Evolutionary conservation across 2,888 invertebrate genomes (phyloP).

Genomic region (Sarcophaga carnaria): DNA sequence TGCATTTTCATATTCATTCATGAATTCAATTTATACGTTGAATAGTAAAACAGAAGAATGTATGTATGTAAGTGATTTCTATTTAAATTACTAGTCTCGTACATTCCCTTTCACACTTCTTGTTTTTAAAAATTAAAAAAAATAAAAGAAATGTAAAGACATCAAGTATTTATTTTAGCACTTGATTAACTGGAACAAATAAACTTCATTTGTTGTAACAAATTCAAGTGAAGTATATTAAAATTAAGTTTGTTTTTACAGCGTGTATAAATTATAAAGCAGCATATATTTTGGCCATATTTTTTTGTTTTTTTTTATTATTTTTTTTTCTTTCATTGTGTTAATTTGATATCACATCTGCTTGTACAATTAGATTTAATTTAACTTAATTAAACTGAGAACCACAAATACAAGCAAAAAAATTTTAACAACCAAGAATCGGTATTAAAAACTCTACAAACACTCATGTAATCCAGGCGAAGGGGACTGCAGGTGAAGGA

Average conservation of each 20-base stretch:
- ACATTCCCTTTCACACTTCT: too few relatives aligned
- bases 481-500: not conserved
- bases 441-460: slow-evolving; percentile 16
- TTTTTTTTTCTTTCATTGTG: not conserved
- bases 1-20: too few relatives aligned
- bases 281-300: slow-evolving; percentile 8
- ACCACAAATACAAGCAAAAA: slow-evolving; percentile 60
- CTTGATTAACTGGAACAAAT: not conserved
- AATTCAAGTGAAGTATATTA: not conserved
- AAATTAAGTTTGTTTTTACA: slow-evolving; percentile 29
- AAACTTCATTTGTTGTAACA: not conserved
- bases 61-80: too few relatives aligned
- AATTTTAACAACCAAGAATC: slow-evolving; percentile 32
- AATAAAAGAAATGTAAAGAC: too few relatives aligned
- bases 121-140: too few relatives aligned
- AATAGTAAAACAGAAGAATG: too few relatives aligned
- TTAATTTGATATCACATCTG: slow-evolving; percentile 54
- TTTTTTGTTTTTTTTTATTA: too few relatives aligned
- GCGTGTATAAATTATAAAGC: slow-evolving; percentile 44
- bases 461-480: not conserved
- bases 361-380: slow-evolving; percentile 63
- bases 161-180: not conserved
- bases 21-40: too few relatives aligned
- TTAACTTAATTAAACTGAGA: slow-evolving; percentile 62
- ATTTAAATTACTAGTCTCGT: too few relatives aligned